Evolutionary conservation across 2,797 vertebrate species (phyloP).

Genomic region (Chelon auratus): DNA sequence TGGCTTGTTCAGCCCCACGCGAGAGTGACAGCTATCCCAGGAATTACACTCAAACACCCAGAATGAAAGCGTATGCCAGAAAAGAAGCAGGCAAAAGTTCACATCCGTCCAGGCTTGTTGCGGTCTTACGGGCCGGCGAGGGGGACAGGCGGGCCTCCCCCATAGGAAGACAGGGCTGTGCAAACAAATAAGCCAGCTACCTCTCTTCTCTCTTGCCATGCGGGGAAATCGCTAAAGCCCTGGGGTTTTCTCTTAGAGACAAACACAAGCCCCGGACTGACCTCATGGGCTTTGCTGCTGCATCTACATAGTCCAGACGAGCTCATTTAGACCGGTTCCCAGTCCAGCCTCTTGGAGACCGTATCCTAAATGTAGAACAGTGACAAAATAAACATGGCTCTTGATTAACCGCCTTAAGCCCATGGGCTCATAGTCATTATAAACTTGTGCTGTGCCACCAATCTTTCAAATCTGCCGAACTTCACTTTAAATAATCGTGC

Average conservation of each 20-base stretch:
- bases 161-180: conserved; percentile 58
- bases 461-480: conserved; percentile 4
- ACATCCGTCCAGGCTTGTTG: conserved; percentile 65
- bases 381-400: conserved; percentile 63
- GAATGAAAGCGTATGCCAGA: conserved; percentile 61
- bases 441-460: conserved; percentile 10
- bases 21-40: conserved; percentile 49
- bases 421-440: conserved; percentile 13
- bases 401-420: conserved; percentile 44
- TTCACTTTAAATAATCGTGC: background rate
- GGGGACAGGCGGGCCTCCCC: conserved; percentile 28
- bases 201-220: conserved; percentile 32
- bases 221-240: conserved; percentile 49
- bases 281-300: conserved; percentile 52
- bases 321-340: conserved; percentile 62
- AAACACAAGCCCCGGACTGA: conserved; percentile 66
- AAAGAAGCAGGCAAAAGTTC: conserved; percentile 66
- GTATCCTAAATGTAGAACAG: conserved; percentile 45
- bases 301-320: conserved; percentile 53
- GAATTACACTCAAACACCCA: conserved; percentile 53
- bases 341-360: conserved; percentile 55
- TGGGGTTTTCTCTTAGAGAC: conserved; percentile 66
- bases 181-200: conserved; percentile 71
- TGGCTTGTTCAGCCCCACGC: conserved; percentile 22
- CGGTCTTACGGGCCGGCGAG: conserved; percentile 23